Evolutionary conservation across 2,888 invertebrate species (phyloP).

Genomic region (Chloroclystis v-ata): DNA sequence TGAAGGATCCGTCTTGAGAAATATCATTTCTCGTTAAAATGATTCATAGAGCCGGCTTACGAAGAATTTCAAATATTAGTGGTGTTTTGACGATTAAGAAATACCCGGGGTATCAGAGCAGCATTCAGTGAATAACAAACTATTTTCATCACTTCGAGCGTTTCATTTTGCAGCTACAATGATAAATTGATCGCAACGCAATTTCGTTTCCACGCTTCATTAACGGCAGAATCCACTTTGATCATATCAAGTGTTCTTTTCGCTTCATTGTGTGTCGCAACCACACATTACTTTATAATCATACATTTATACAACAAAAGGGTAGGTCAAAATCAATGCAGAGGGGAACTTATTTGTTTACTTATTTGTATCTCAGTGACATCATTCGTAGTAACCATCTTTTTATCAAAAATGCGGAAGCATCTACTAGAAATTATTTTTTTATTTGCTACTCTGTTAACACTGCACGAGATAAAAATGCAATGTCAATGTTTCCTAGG

Average conservation of each 20-base stretch:
- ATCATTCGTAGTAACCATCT: too few relatives aligned
- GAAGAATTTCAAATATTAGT: constrained; percentile 1
- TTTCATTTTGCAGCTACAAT: constrained; percentile 3
- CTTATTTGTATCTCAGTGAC: too few relatives aligned
- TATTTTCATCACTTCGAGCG: constrained; percentile 3
- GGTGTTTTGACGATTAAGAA: constrained; percentile 6
- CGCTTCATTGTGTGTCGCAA: too few relatives aligned
- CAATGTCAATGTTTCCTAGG: too few relatives aligned
- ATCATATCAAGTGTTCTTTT: not conserved
- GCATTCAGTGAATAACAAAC: not conserved
- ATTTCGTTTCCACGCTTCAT: constrained; percentile 7
- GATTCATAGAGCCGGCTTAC: constrained; percentile 4
- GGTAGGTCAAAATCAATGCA: too few relatives aligned
- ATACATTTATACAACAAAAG: too few relatives aligned
- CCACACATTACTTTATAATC: too few relatives aligned
- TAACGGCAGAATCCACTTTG: not conserved
- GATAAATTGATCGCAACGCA: constrained; percentile 3
- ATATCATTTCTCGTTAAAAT: constrained; percentile 19
- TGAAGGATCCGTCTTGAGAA: constrained; percentile 17
- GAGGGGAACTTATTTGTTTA: too few relatives aligned
- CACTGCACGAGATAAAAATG: too few relatives aligned
- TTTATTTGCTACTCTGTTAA: too few relatives aligned
- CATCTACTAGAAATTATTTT: too few relatives aligned
- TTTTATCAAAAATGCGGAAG: too few relatives aligned
- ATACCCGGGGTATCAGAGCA: not conserved